Evolutionary conservation across 2,113 vertebrate species (phyloP).

Genomic region (Probosciger aterrimus): DNA sequence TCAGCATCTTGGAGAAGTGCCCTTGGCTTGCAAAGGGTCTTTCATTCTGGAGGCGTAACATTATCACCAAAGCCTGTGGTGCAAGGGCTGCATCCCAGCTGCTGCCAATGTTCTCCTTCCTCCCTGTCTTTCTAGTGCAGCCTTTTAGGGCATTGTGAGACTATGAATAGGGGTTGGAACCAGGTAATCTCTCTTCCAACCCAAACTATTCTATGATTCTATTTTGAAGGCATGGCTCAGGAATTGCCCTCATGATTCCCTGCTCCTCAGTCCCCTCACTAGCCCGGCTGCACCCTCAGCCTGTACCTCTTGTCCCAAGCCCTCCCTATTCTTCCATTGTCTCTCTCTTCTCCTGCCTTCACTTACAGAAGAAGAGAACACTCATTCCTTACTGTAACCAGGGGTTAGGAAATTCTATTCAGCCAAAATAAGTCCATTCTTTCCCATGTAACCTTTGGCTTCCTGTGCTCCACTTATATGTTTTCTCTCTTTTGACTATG

Average conservation of each 20-base stretch:
- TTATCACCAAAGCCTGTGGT: not conserved
- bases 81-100: not conserved
- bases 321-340: not conserved
- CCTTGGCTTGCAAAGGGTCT: not conserved
- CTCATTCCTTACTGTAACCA: not conserved
- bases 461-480: not conserved
- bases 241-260: not conserved
- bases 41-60: not conserved
- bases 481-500: not conserved
- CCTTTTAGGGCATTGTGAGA: not conserved
- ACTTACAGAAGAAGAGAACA: not conserved
- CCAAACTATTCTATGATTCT: too few relatives aligned
- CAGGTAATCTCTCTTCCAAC: too few relatives aligned
- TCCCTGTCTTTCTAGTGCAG: not conserved
- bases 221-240: not conserved
- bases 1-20: not conserved
- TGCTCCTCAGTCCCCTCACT: not conserved
- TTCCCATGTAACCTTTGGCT: not conserved
- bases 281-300: not conserved
- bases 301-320: not conserved
- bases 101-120: not conserved
- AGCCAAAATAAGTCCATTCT: not conserved
- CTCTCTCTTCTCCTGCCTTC: not conserved
- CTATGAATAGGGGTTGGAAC: too few relatives aligned
- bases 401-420: not conserved